phyloP scores from a whole-genome alignment of 92 coral and sea anemone species.

The Porites cylindrica region DNA sequence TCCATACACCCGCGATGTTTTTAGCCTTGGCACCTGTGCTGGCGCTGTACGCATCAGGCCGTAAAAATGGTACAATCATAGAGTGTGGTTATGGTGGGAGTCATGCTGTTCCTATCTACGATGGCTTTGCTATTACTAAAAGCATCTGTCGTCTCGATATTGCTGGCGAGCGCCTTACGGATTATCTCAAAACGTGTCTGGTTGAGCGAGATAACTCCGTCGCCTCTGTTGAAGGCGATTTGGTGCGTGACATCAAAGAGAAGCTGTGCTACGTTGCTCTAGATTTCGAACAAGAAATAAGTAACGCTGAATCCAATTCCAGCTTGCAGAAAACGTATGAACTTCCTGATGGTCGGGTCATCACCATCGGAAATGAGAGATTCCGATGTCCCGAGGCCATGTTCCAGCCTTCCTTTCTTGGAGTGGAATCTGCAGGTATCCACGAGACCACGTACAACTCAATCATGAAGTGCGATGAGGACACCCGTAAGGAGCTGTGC shows the following conservation, averaged over 20 bases:
- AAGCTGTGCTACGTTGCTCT: conserved; percentile 88
- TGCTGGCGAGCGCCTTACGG: conserved; percentile 77
- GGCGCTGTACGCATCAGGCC: conserved; percentile 82
- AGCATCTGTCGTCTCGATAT: conserved; percentile 76
- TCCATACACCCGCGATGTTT: conserved; percentile 75
- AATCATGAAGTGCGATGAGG: conserved; percentile 65
- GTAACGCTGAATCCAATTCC: conserved; percentile 86
- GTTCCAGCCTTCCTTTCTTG: conserved; percentile 85
- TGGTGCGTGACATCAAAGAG: conserved; percentile 82
- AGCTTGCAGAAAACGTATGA: conserved; percentile 78
- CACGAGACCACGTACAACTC: conserved; percentile 90
- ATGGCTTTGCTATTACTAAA: conserved; percentile 76
- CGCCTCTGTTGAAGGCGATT: conserved; percentile 65
- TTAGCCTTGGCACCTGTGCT: conserved; percentile 78
- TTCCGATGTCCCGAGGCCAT: conserved; percentile 95
- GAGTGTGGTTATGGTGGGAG: conserved; percentile 79
- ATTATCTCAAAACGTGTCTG: conserved; percentile 71
- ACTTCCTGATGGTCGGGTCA: conserved; percentile 91
- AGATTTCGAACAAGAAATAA: conserved; percentile 93
- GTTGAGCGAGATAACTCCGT: conserved; percentile 71
- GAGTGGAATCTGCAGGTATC: conserved; percentile 86
- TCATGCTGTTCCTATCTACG: conserved; percentile 81
- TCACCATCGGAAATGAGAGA: conserved; percentile 95
- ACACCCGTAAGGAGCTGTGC: conserved; percentile 39
- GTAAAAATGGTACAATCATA: conserved; percentile 68